These are phyloP conservation scores for Hippasteria phrygiana DNA, from an alignment of 53 echinoderm and acorn worm genomes.

Conservation along the genomic window DNA sequence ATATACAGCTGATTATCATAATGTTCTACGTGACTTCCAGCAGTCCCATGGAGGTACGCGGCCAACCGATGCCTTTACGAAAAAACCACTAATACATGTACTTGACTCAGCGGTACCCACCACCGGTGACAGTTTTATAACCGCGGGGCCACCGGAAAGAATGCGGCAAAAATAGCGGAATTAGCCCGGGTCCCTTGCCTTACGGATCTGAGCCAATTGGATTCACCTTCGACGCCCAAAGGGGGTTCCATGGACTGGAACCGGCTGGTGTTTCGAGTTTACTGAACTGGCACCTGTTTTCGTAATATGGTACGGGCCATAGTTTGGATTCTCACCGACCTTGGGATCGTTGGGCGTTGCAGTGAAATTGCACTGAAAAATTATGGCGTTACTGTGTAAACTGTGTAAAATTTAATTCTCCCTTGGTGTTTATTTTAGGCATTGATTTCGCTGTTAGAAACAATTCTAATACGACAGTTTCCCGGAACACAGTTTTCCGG, in stretches of 20 bases:
- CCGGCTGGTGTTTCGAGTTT: background rate
- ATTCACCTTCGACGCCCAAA: constrained; percentile 6
- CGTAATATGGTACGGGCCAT: background rate
- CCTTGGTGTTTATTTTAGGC: too few species aligned
- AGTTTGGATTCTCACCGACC: too few species aligned
- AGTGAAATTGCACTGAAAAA: too few species aligned
- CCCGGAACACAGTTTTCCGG: too few species aligned
- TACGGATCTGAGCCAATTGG: background rate
- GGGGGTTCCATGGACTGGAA: constrained; percentile 26
- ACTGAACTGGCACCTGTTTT: constrained; percentile 64
- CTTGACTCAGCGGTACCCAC: constrained; percentile 13
- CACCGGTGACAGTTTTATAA: constrained; percentile 49
- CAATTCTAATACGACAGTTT: too few species aligned
- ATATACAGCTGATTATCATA: background rate
- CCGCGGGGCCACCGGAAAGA: constrained; percentile 48
- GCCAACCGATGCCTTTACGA: background rate
- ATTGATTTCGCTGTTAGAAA: too few species aligned
- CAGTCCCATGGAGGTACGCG: background rate
- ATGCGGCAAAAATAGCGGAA: constrained; percentile 55
- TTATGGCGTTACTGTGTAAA: too few species aligned
- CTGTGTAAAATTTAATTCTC: too few species aligned
- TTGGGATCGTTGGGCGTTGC: too few species aligned
- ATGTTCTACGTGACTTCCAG: background rate
- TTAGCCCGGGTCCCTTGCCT: background rate
- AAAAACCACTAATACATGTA: background rate